Base-by-base conservation (phyloP, 2,797 vertebrate species). In the Rhinogobio ventralis region DNA sequence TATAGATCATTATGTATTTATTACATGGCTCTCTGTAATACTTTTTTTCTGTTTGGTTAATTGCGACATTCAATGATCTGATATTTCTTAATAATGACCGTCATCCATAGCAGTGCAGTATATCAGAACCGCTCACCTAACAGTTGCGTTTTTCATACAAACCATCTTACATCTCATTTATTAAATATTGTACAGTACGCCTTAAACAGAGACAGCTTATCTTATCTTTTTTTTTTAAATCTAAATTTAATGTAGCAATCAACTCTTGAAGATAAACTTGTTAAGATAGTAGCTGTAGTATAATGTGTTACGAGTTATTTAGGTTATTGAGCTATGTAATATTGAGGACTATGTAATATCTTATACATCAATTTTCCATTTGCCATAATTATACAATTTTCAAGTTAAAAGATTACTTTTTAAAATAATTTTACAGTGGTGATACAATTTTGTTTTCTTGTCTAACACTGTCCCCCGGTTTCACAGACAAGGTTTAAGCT, bases 1-100 rank as follows among this genome's bases (percentile, higher is more conserved):
- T 81, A 17, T 57, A 14, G 73, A 76, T 53, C 33, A 57, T 77
- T 66, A 64, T 83, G 25, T 5, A 23, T 51, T 51, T 28, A 79
- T 28, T n/a, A 76, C 33, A 39, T 25, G 13, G 7, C 20, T 55
- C 30, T n/a, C 8, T 25, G 49, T 11, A 55, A 75, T 75, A n/a
- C 7, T 55, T 46, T 8, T n/a, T 25, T 46, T 75, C 51, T 75
- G 33, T 57, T 75, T 36, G 13, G 19, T 75, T 30, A 57, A 5
- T 33, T 19, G 30, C 11, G 19, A 5, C 17, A 19, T 73, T 73
- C 17, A 20, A 46, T 19, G 17, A 19, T 33, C 46, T 74, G 46
- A 74, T 13, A 33, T 74, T 60, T 25, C 57, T 60, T 60, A 60
- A 60, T 60, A 60, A 60, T 60, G 57, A 25, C 11, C 8, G 55